phyloP scores from a whole-genome alignment of 1,140 invertebrate species.

The Phenacoccus solenopsis region DNA sequence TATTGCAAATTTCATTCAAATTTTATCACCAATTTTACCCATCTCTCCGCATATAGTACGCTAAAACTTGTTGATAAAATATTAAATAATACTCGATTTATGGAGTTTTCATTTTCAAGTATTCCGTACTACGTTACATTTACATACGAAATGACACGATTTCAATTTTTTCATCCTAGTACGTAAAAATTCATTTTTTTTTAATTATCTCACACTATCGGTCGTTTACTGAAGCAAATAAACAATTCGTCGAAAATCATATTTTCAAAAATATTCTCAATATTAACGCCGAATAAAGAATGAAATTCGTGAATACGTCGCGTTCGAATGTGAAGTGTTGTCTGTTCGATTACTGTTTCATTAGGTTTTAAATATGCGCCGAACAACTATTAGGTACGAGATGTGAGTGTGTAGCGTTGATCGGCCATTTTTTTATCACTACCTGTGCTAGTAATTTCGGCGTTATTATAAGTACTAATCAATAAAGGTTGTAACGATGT shows the following conservation, averaged over 20 bases:
- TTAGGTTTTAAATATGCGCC: neutral
- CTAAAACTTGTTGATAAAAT: neutral
- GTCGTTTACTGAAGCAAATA: too few relatives aligned
- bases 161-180: too few relatives aligned
- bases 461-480: neutral
- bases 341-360: neutral
- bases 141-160: too few relatives aligned
- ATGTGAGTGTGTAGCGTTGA: neutral
- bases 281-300: too few relatives aligned
- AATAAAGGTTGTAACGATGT: neutral
- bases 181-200: too few relatives aligned
- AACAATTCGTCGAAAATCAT: too few relatives aligned
- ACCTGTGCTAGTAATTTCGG: neutral
- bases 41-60: neutral
- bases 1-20: neutral
- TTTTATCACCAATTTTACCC: neutral
- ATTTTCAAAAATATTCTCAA: too few relatives aligned
- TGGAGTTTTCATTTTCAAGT: too few relatives aligned
- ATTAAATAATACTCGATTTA: too few relatives aligned
- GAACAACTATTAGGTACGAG: neutral
- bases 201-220: too few relatives aligned
- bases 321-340: neutral
- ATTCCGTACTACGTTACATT: too few relatives aligned
- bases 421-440: neutral
- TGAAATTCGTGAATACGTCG: neutral